A percentile compares a stretch with the other conserved stretches of the same genome.
Conservation (phyloP, 2,797 vertebrate genomes). For the Pseudochirops cupreus region DNA sequence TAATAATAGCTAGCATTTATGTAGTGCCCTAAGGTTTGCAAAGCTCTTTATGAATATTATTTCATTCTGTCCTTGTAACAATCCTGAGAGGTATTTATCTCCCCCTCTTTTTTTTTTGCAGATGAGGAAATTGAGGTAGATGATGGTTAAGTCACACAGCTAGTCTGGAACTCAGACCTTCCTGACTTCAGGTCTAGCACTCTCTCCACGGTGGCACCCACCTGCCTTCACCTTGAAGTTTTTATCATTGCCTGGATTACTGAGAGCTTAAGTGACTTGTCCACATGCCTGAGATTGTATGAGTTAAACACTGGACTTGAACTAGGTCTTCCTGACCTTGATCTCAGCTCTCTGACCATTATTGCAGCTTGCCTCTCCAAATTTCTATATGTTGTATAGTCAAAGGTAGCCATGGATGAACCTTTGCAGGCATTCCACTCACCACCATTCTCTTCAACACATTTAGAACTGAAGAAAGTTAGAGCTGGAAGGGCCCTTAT, state of each 20-base stretch:
- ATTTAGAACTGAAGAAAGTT: slow-evolving; percentile 11
- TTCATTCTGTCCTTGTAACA: not conserved
- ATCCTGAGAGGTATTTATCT: not conserved
- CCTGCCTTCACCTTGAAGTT: not conserved
- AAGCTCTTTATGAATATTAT: not conserved
- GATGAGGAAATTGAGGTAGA: not conserved
- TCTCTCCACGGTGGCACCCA: not conserved
- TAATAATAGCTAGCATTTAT: not conserved
- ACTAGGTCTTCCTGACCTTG: not conserved
- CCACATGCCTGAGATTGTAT: not conserved
- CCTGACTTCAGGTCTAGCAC: not conserved
- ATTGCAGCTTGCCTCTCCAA: not conserved
- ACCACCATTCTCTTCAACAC: not conserved
- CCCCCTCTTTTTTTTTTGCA: not conserved
- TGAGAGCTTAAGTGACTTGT: not conserved
- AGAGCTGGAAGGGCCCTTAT: not conserved
- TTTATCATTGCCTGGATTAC: not conserved
- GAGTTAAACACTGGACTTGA: not conserved
- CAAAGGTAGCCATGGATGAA: not conserved
- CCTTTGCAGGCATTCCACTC: not conserved
- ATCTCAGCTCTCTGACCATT: not conserved
- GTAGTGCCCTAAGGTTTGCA: not conserved
- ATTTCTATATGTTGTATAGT: not conserved
- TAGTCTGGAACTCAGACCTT: not conserved
- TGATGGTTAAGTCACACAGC: not conserved